Conservation (phyloP, 2,113 vertebrate genomes). For the Campylorhamphus procurvoides region DNA sequence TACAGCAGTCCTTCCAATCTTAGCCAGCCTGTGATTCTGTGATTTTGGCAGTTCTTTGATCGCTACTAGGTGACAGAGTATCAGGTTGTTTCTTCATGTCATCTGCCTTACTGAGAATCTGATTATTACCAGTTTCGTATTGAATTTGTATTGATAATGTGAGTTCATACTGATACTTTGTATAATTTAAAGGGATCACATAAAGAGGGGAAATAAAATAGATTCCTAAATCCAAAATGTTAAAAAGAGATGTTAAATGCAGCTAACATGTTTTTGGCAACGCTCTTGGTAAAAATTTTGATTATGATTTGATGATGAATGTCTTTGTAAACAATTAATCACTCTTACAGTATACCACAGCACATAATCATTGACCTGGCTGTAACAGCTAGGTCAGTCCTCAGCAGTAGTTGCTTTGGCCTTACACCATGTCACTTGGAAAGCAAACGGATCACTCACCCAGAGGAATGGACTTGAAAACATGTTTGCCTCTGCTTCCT, state of each 20-base stretch:
- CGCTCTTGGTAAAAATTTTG: background rate
- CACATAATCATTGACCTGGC: background rate
- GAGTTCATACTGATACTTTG: background rate
- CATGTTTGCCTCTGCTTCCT: background rate
- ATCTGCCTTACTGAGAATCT: background rate
- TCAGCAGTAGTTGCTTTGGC: accelerated
- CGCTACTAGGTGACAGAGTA: background rate
- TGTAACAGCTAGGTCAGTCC: background rate
- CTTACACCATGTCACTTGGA: background rate
- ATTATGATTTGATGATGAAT: background rate
- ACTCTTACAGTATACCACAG: background rate
- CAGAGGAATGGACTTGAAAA: background rate
- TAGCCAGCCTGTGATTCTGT: background rate
- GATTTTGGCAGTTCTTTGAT: background rate
- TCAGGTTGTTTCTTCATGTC: background rate
- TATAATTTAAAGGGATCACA: background rate
- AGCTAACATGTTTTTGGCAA: background rate
- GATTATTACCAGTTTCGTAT: background rate
- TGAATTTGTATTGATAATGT: background rate
- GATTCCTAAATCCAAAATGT: background rate
- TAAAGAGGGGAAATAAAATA: background rate
- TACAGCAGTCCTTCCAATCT: background rate
- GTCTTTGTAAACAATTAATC: background rate
- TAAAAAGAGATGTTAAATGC: background rate
- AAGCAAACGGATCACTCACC: background rate